Percentiles rank a stretch among this genome's conserved stretches.
These are phyloP conservation scores for Stenopsyche tienmushanensis DNA, from an alignment of 1,140 invertebrate genomes.

Conservation along the genomic window DNA sequence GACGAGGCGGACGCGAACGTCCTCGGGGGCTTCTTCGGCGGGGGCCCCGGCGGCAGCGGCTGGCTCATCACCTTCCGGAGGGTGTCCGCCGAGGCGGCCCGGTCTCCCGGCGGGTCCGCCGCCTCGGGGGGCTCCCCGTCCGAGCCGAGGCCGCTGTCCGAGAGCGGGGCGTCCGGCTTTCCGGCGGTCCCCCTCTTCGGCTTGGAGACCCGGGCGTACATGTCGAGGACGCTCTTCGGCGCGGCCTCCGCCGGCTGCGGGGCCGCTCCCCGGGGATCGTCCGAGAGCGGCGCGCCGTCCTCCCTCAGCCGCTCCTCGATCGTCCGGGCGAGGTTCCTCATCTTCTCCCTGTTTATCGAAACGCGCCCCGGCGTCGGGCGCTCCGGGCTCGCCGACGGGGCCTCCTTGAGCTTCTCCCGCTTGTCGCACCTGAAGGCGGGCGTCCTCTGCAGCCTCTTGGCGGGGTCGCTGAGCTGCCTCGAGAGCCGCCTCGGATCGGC, in stretches of 20 bases:
- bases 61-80: conserved; percentile 62
- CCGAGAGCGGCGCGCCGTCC: conserved; percentile 35
- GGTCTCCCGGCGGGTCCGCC: neutral
- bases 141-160: conserved; percentile 54
- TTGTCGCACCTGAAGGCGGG: conserved; percentile 63
- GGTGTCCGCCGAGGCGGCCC: conserved; percentile 52
- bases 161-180: conserved; percentile 49
- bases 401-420: conserved; percentile 50
- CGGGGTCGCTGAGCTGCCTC: conserved; percentile 60
- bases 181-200: conserved; percentile 43
- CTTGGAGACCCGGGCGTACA: conserved; percentile 56
- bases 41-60: conserved; percentile 64
- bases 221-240: conserved; percentile 52
- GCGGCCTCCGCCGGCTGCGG: too few species aligned
- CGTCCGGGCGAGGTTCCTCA: conserved; percentile 48
- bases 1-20: conserved; percentile 60
- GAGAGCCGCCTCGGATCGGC: conserved; percentile 44
- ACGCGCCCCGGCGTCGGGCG: conserved; percentile 50
- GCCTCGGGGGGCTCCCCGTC: conserved; percentile 50
- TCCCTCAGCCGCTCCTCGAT: conserved; percentile 53
- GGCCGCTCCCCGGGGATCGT: too few species aligned
- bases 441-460: conserved; percentile 60
- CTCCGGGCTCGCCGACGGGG: conserved; percentile 50
- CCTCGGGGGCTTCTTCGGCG: conserved; percentile 71
- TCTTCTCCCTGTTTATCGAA: conserved; percentile 48